A percentile compares a stretch with the other conserved stretches of the same genome.
Conservation (phyloP, 2,797 vertebrate genomes). For the Sylvilagus floridanus region DNA sequence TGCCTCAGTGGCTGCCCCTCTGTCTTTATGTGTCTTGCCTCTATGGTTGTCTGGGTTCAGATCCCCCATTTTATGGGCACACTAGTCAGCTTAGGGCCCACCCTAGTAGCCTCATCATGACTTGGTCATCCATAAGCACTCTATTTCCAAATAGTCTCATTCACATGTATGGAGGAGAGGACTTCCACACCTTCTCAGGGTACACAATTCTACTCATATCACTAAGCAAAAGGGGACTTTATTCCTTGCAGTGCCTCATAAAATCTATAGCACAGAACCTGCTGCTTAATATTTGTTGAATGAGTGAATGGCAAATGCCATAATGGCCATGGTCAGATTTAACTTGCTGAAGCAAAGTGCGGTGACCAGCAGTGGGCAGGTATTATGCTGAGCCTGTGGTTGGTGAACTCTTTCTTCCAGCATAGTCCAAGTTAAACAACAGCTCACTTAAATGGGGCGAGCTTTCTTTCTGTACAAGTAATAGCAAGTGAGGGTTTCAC, state of each 20-base stretch:
- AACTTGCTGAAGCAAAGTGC: neutral
- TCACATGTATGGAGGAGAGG: neutral
- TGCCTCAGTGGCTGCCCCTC: too few species aligned
- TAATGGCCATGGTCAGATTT: neutral
- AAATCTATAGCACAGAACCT: neutral
- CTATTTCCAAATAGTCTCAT: neutral
- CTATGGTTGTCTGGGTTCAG: neutral
- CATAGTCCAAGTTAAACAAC: neutral
- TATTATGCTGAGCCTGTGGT: neutral
- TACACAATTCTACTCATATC: neutral
- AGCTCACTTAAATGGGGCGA: neutral
- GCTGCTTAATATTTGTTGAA: neutral
- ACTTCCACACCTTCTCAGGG: neutral
- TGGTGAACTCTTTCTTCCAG: neutral
- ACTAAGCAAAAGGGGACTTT: neutral
- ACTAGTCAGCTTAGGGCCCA: neutral
- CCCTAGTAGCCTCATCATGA: neutral
- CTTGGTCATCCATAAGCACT: neutral
- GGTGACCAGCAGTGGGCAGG: neutral
- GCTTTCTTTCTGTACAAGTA: slow-evolving; percentile 24
- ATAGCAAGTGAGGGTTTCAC: neutral
- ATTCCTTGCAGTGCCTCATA: neutral
- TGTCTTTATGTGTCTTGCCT: neutral
- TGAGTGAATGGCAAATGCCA: neutral
- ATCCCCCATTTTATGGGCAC: neutral